phyloP scores from a whole-genome alignment of 2,888 invertebrate species.

The Tachystola acroxantha region DNA sequence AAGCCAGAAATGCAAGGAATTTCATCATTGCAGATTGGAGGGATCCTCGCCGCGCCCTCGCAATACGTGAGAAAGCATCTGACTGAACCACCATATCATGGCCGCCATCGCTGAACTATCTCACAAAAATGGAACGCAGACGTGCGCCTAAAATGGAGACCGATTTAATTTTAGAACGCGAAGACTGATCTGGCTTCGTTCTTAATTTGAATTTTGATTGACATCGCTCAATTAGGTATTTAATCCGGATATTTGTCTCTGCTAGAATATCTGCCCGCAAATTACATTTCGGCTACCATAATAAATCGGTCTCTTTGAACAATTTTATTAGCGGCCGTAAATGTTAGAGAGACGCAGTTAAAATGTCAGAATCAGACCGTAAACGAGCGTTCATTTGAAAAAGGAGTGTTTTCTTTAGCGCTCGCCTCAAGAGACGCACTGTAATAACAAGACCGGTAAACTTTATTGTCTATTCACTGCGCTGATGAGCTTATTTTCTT shows the following conservation, averaged over 20 bases:
- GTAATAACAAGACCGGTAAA: constrained; percentile 59
- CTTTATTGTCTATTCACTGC: constrained; percentile 66
- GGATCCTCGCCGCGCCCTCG: constrained; percentile 36
- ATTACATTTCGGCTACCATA: constrained; percentile 48
- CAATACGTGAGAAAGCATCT: constrained; percentile 55
- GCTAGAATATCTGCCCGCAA: constrained; percentile 29
- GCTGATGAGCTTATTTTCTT: constrained; percentile 68
- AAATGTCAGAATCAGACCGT: constrained; percentile 70
- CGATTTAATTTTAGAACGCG: constrained; percentile 37
- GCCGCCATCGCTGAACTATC: constrained; percentile 18
- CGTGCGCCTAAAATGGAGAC: constrained; percentile 30
- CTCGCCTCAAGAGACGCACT: constrained; percentile 37
- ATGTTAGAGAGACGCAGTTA: constrained; percentile 66
- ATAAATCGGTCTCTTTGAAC: constrained; percentile 65
- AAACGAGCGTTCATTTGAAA: constrained; percentile 64
- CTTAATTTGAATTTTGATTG: constrained; percentile 52
- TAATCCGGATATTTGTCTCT: constrained; percentile 28
- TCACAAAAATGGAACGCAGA: constrained; percentile 50
- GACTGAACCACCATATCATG: constrained; percentile 9
- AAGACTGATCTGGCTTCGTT: constrained; percentile 23
- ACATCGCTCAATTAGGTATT: constrained; percentile 34
- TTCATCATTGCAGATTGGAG: constrained; percentile 70
- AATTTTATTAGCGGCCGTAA: constrained; percentile 65
- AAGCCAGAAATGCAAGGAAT: constrained; percentile 61
- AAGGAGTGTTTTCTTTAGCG: constrained; percentile 70